Percentiles rank a stretch among this genome's conserved stretches.
These are phyloP conservation scores for Orycteropus afer DNA, from an alignment of 2,113 vertebrate species.

Conservation along the genomic window DNA sequence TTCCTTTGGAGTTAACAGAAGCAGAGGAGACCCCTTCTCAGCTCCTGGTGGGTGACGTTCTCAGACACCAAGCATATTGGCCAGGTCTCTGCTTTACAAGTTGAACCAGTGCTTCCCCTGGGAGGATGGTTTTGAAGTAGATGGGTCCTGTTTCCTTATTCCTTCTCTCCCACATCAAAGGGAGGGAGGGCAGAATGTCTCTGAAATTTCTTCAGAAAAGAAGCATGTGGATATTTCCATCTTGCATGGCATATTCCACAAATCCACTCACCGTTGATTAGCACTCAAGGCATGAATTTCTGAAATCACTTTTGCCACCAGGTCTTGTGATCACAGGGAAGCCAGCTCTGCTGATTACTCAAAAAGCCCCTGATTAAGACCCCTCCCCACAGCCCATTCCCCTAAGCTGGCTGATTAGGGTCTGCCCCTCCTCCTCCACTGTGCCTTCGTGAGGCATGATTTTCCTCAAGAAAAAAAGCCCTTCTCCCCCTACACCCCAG, in stretches of 20 bases:
- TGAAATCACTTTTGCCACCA: neutral
- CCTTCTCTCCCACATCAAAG: neutral
- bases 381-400: neutral
- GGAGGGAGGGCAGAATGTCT: neutral
- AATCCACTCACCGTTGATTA: neutral
- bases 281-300: neutral
- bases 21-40: fast-evolving
- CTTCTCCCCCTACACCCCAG: too few relatives aligned
- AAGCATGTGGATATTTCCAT: neutral
- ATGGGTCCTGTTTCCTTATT: too few relatives aligned
- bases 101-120: fast-evolving
- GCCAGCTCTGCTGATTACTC: neutral
- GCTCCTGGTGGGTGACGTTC: neutral
- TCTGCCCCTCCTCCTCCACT: fast-evolving
- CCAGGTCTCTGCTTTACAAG: neutral
- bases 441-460: neutral
- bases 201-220: neutral
- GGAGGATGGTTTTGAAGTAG: fast-evolving
- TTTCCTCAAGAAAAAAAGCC: neutral
- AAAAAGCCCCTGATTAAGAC: neutral
- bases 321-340: too few relatives aligned
- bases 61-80: neutral
- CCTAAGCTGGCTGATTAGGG: neutral
- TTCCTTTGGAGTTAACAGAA: neutral
- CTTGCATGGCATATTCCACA: fast-evolving